A percentile compares a stretch with the other conserved stretches of the same genome.
phyloP scores from a whole-genome alignment of 2,797 vertebrate species.

The Malurus leucopterus region DNA sequence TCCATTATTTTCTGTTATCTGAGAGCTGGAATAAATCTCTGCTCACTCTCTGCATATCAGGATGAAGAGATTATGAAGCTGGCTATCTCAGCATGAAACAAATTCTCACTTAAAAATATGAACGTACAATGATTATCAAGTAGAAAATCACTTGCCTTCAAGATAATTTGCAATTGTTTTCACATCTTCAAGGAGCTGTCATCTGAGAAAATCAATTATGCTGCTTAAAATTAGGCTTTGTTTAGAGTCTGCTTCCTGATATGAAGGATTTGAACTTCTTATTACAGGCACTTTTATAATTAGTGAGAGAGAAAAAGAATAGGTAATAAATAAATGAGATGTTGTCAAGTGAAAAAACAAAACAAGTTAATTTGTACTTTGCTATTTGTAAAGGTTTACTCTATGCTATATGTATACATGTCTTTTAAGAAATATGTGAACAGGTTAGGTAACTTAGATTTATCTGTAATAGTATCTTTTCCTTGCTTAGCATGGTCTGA shows the following conservation, averaged over 20 bases:
- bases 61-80: background rate
- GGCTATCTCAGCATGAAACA: background rate
- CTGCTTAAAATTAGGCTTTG: background rate
- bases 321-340: background rate
- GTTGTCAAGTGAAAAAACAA: background rate
- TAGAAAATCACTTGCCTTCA: background rate
- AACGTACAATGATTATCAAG: background rate
- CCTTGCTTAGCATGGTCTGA: rapidly evolving
- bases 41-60: background rate
- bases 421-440: background rate
- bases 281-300: background rate
- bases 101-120: background rate
- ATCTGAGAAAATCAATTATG: background rate
- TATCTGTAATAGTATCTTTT: rapidly evolving
- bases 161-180: background rate
- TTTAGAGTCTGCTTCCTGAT: background rate
- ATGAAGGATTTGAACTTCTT: background rate
- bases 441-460: background rate
- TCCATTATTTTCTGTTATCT: background rate
- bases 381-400: background rate
- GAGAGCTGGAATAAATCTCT: background rate
- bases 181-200: background rate
- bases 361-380: background rate
- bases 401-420: background rate
- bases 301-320: background rate